Conservation (phyloP, 2,888 invertebrate genomes). For the Eustalomyia histrio region DNA sequence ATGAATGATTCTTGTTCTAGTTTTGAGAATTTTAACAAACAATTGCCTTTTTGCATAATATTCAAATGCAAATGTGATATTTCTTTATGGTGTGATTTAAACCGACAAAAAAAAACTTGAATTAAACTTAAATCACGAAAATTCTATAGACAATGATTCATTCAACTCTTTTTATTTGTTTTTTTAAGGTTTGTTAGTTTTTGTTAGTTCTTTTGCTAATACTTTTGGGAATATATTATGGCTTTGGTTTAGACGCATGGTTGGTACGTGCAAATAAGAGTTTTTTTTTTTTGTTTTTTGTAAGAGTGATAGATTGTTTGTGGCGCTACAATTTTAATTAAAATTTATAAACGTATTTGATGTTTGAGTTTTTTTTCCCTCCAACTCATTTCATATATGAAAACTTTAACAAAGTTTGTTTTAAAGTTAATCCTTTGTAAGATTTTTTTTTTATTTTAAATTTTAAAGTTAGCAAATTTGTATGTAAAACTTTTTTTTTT, state of each 20-base stretch:
- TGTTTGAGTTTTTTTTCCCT: background rate
- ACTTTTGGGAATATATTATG: slow-evolving; percentile 23
- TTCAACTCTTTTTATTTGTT: slow-evolving; percentile 18
- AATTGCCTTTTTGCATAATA: background rate
- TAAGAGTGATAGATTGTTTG: slow-evolving; percentile 13
- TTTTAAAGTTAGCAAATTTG: background rate
- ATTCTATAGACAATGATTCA: slow-evolving; percentile 30
- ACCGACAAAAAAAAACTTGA: slow-evolving; percentile 15
- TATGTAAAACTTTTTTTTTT: background rate
- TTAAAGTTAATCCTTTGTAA: background rate
- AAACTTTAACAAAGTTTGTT: background rate
- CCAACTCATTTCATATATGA: background rate
- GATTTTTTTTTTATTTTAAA: no score
- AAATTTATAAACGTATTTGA: slow-evolving; percentile 34
- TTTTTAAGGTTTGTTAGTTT: background rate
- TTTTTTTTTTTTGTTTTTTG: background rate
- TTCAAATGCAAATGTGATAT: slow-evolving; percentile 6
- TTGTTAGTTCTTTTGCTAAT: slow-evolving; percentile 14
- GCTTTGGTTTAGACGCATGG: slow-evolving; percentile 14
- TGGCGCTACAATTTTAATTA: slow-evolving; percentile 39
- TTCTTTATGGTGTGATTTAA: slow-evolving; percentile 17
- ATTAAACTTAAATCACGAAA: slow-evolving; percentile 16
- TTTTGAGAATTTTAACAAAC: slow-evolving; percentile 22
- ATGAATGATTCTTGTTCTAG: slow-evolving; percentile 13
- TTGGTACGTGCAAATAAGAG: slow-evolving; percentile 1